Evolutionary conservation across 1,140 invertebrate genomes (phyloP), one percentile per base, ranked within the genome.

Genomic region (Venustaconcha ellipsiformis): DNA sequence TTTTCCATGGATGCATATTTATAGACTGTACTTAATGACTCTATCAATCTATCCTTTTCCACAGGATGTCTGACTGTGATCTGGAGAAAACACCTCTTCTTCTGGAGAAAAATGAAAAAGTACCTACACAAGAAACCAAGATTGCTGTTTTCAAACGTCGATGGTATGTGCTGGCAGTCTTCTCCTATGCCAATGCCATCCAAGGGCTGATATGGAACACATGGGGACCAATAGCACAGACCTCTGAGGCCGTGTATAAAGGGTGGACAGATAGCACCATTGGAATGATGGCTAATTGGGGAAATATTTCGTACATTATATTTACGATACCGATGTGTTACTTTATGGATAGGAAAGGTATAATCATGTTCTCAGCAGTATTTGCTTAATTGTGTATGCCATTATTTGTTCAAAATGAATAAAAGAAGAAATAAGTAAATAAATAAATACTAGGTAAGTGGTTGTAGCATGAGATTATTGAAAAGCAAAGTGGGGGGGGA

Each of bases 161-260:
- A 68, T 75, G 73, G 73, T 75, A 75, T 30, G 59, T 75, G 12
- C 20, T 75, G 17, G 12, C 63, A 13, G 66, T 75, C 18, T 75
- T 75, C 59, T 69, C 58, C 66, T 57, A 63, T 48, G 73, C 67
- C n/a, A 68, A 60, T 70, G 69, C 64, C 26, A 57, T 23, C 20
- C 73, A 77, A 66, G 69, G 70, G 5, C 18, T 60, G 14, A 80
- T 91, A 20, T 92, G 91, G 91, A 92, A 92, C 79, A 92, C 91
- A 11, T 92, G 90, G 90, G 90, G 90, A 26, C 91, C 91, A 8
- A 91, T 92, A 65, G 74, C 90, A 6, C 81, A 86, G 68, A 89
- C 90, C 18, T 88, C 86, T 5, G 80, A 91, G 65, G 78, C 77
- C 57, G 91, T 90, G n/a, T 48, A 48, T 48, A 91, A 89, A 78